Evolutionary conservation across 2,797 vertebrate species (phyloP).

Genomic region (Clarias platycephalus): DNA sequence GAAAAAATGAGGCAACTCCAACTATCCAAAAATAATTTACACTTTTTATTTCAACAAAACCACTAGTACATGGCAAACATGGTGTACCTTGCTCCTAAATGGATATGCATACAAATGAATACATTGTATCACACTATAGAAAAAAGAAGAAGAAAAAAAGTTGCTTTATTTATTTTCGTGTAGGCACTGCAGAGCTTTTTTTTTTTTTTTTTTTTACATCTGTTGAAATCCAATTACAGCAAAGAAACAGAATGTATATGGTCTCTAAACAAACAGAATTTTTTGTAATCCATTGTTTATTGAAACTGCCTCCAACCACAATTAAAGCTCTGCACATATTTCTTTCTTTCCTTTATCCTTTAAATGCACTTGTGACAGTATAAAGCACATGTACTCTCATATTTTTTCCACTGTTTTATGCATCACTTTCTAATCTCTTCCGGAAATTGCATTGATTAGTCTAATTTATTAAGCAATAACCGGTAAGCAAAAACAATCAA

Average conservation of each 20-base stretch:
- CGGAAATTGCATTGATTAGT: constrained; percentile 30
- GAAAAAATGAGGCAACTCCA: too few relatives aligned
- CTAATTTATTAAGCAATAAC: constrained; percentile 49
- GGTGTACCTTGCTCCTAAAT: background rate
- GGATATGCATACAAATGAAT: background rate
- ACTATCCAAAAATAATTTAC: too few relatives aligned
- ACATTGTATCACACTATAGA: background rate
- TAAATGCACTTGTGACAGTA: constrained; percentile 9
- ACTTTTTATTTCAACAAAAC: background rate
- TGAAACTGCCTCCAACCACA: background rate
- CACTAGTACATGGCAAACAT: background rate
- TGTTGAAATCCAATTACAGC: constrained; percentile 35
- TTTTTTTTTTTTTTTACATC: background rate
- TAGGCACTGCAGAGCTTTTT: background rate
- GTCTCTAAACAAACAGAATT: background rate
- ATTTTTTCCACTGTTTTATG: background rate
- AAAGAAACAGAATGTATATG: constrained; percentile 28
- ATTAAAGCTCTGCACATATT: constrained; percentile 1
- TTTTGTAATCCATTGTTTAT: constrained; percentile 16
- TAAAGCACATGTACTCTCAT: constrained; percentile 12
- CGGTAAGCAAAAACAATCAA: constrained; percentile 48
- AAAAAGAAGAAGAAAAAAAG: background rate
- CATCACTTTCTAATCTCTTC: constrained; percentile 23
- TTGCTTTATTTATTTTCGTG: background rate
- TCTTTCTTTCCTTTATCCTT: background rate